Conservation (phyloP, 2,888 invertebrate genomes). For the Rhabditoides inermis region DNA sequence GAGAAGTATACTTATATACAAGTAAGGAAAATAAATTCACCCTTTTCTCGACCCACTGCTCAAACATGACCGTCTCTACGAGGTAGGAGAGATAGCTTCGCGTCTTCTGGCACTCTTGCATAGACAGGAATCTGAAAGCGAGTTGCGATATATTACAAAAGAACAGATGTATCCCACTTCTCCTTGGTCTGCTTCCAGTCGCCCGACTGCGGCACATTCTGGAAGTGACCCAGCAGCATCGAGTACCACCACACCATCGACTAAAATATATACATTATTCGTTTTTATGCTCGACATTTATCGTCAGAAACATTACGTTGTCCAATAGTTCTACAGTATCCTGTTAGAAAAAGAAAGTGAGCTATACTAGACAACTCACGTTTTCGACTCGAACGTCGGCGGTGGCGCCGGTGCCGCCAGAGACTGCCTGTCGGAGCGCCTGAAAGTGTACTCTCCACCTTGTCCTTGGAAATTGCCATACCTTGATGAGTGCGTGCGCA, state of each 20-base stretch:
- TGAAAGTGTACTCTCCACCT: no score
- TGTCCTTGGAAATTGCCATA: no score
- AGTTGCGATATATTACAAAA: neutral
- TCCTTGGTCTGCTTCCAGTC: conserved; percentile 1
- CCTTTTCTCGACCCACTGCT: conserved; percentile 10
- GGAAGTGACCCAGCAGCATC: conserved; percentile 34
- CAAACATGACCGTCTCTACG: conserved; percentile 9
- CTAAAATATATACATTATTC: conserved; percentile 3
- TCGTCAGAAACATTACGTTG: neutral
- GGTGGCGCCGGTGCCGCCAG: neutral
- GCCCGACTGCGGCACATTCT: conserved; percentile 7
- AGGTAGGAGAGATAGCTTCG: conserved; percentile 7
- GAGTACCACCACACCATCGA: conserved; percentile 34
- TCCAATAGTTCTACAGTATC: neutral
- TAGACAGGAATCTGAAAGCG: no score
- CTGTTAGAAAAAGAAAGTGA: neutral
- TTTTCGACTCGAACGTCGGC: conserved; percentile 10
- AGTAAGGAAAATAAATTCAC: no score
- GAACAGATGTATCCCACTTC: no score
- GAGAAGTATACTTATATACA: no score
- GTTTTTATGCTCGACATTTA: neutral
- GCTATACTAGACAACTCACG: neutral
- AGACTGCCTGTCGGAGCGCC: conserved; percentile 5
- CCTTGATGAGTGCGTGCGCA: neutral
- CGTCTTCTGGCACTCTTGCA: neutral